phyloP scores from a whole-genome alignment of 2,113 vertebrate species.

The Poeciliopsis turrubarensis region DNA sequence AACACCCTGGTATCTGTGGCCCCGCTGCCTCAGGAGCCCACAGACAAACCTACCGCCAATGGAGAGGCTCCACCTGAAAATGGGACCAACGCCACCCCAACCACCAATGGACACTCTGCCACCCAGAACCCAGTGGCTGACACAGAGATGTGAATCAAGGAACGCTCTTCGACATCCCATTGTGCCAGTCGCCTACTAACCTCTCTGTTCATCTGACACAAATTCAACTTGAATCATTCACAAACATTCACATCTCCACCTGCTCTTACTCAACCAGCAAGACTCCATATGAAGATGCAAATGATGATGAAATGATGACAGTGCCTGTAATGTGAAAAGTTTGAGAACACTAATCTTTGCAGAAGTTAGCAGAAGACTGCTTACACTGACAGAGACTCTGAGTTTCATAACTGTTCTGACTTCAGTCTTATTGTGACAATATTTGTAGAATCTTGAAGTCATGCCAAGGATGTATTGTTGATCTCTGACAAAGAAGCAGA shows the following conservation, averaged over 20 bases:
- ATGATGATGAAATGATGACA: conserved; percentile 28
- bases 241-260: background rate
- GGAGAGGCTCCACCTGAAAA: conserved; percentile 85
- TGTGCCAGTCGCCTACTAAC: conserved; percentile 18
- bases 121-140: conserved; percentile 82
- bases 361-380: conserved; percentile 29
- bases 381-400: conserved; percentile 20
- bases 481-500: conserved; percentile 15
- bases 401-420: conserved; percentile 20
- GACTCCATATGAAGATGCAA: conserved; percentile 12
- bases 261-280: conserved; percentile 2
- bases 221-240: conserved; percentile 25
- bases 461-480: conserved; percentile 27
- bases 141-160: conserved; percentile 83
- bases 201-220: conserved; percentile 45
- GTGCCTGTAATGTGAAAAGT: conserved; percentile 75
- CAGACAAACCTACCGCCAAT: conserved; percentile 85
- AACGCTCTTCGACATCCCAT: background rate
- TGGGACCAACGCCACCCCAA: conserved; percentile 77
- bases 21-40: conserved; percentile 75
- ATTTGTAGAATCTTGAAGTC: conserved; percentile 32
- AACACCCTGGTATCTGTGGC: conserved; percentile 85
- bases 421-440: conserved; percentile 25
- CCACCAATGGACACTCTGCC: conserved; percentile 84
- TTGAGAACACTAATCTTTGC: conserved; percentile 41